These are phyloP conservation scores for Takifugu ocellatus DNA, from an alignment of 2,797 vertebrate genomes.

Conservation along the genomic window DNA sequence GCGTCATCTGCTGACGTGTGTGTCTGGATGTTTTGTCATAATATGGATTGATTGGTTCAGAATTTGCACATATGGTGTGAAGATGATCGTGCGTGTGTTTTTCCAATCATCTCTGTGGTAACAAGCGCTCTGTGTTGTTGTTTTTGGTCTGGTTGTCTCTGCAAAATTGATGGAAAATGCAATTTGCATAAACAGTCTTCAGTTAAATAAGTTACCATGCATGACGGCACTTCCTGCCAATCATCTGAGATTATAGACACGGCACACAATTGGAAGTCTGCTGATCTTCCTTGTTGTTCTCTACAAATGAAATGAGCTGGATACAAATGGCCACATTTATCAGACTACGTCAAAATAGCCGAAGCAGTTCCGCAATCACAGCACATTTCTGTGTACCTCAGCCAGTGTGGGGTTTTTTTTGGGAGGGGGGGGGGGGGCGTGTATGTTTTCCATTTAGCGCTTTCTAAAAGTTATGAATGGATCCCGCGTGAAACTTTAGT, in stretches of 20 bases:
- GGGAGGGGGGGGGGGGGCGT: too few relatives aligned
- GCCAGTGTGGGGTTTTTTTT: slow-evolving; percentile 5
- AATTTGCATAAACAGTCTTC: too few relatives aligned
- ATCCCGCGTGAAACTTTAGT: slow-evolving; percentile 25
- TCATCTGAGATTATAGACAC: slow-evolving; percentile 3
- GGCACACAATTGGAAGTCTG: not conserved
- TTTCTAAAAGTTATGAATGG: slow-evolving; percentile 9
- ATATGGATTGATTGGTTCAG: slow-evolving; percentile 60
- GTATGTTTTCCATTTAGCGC: slow-evolving; percentile 8
- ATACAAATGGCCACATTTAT: slow-evolving; percentile 5
- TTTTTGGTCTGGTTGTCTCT: too few relatives aligned
- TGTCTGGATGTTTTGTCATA: slow-evolving; percentile 66
- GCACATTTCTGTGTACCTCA: slow-evolving; percentile 1
- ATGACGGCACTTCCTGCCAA: slow-evolving; percentile 5
- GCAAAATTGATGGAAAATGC: too few relatives aligned
- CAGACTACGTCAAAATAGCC: not conserved
- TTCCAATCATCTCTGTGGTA: not conserved
- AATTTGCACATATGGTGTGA: slow-evolving; percentile 58
- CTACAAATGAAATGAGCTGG: slow-evolving; percentile 1
- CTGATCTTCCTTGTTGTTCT: slow-evolving; percentile 3
- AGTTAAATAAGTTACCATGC: too few relatives aligned
- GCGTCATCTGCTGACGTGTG: slow-evolving; percentile 61
- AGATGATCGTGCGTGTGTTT: slow-evolving; percentile 49
- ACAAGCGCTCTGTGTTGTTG: too few relatives aligned
- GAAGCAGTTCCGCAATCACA: slow-evolving; percentile 1